Percentiles rank a stretch among this genome's conserved stretches.
Conservation (phyloP, 2,113 vertebrate genomes). For the Lamprotornis superbus region DNA sequence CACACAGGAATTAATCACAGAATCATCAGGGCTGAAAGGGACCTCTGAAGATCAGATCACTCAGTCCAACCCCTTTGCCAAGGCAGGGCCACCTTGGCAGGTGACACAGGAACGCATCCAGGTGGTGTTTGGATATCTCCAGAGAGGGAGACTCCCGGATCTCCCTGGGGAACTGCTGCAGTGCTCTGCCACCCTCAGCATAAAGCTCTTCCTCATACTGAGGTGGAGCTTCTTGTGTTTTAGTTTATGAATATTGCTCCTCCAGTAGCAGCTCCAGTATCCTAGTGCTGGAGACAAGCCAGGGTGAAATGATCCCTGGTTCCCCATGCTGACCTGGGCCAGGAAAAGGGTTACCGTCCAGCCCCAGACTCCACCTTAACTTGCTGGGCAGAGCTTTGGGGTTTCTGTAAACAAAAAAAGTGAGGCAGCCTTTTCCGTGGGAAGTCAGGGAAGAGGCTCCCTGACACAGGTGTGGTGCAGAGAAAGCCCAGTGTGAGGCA, state of each 20-base stretch:
- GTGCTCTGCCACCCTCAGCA: accelerated
- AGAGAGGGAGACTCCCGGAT: background rate
- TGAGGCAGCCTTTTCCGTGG: background rate
- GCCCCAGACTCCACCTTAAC: no score
- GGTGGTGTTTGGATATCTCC: background rate
- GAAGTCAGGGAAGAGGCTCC: background rate
- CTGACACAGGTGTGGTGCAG: background rate
- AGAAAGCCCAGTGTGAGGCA: background rate
- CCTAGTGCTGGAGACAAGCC: background rate
- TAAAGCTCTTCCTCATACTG: background rate
- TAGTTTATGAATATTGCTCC: background rate
- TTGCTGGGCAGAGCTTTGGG: background rate
- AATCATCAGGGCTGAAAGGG: background rate
- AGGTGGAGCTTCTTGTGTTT: background rate
- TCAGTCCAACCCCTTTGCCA: background rate
- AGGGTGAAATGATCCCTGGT: background rate
- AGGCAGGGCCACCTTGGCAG: background rate
- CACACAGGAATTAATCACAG: background rate
- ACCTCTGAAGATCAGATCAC: background rate
- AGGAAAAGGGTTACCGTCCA: background rate
- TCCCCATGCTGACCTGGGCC: background rate
- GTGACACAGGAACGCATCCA: background rate
- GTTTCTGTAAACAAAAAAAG: background rate
- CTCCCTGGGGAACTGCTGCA: background rate
- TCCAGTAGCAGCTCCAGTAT: background rate